These are phyloP conservation scores for Drosophila lini DNA, from an alignment of 1,140 invertebrate species.

Conservation along the genomic window DNA sequence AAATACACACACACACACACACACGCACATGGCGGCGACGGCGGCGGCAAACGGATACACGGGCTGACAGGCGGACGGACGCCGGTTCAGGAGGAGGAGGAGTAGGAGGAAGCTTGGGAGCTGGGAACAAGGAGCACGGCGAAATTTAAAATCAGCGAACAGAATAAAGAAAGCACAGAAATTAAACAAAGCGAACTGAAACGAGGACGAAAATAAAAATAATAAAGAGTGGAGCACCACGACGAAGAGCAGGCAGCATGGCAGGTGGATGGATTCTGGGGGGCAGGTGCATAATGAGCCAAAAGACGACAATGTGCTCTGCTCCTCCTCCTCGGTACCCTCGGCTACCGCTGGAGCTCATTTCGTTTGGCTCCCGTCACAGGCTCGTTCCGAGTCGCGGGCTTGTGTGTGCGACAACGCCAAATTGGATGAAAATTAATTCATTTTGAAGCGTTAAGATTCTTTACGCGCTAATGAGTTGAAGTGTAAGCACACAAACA, in stretches of 20 bases:
- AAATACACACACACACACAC: conserved; percentile 61
- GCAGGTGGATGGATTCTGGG: not conserved
- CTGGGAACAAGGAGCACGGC: conserved; percentile 2
- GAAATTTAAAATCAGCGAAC: conserved; percentile 55
- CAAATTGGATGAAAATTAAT: conserved; percentile 81
- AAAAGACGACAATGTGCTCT: conserved; percentile 47
- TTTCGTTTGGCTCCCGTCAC: not conserved
- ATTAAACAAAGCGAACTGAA: conserved; percentile 44
- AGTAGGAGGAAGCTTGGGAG: not conserved
- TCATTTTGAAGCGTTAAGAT: conserved; percentile 82
- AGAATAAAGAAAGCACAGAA: conserved; percentile 28
- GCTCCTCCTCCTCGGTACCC: not conserved
- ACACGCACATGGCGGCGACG: not conserved
- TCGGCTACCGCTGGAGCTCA: not conserved
- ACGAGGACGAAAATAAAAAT: conserved; percentile 18
- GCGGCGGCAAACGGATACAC: conserved; percentile 41
- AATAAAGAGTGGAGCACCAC: conserved; percentile 16
- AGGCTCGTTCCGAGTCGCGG: conserved; percentile 9
- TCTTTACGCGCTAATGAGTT: conserved; percentile 81
- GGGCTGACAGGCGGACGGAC: conserved; percentile 22
- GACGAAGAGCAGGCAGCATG: not conserved
- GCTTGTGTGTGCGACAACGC: conserved; percentile 55
- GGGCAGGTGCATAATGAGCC: conserved; percentile 70
- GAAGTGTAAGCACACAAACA: conserved; percentile 53
- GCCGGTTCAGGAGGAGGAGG: not conserved